phyloP scores from a whole-genome alignment of 2,797 vertebrate genomes.

The Catharus ustulatus region DNA sequence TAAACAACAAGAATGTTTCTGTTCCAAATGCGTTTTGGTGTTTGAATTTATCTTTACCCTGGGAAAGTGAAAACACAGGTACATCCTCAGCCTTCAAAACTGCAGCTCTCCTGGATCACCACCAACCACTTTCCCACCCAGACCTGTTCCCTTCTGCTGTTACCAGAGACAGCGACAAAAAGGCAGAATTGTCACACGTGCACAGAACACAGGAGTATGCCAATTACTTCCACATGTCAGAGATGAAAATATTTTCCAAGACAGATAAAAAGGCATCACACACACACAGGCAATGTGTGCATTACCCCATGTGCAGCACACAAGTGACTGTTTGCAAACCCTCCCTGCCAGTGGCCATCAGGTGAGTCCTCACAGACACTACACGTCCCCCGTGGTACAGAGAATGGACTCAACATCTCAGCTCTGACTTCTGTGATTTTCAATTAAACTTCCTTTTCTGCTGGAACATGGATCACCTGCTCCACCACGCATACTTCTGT shows the following conservation, averaged over 20 bases:
- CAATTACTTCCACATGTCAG: not conserved
- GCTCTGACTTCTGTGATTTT: not conserved
- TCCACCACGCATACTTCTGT: constrained; percentile 69
- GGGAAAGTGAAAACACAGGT: not conserved
- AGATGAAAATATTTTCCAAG: not conserved
- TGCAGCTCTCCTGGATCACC: not conserved
- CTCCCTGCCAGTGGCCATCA: not conserved
- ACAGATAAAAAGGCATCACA: not conserved
- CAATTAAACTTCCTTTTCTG: constrained; percentile 61
- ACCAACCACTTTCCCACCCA: rapidly evolving
- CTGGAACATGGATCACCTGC: constrained; percentile 75
- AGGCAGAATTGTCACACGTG: rapidly evolving
- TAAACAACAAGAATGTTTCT: rapidly evolving
- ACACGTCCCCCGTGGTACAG: rapidly evolving
- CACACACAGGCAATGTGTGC: not conserved
- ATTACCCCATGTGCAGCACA: not conserved
- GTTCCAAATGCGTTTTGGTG: not conserved
- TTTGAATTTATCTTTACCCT: not conserved
- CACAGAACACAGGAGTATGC: not conserved
- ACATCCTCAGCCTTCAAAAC: not conserved
- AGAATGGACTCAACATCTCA: not conserved
- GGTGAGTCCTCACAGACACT: not conserved
- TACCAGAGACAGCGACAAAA: rapidly evolving
- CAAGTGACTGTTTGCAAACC: not conserved
- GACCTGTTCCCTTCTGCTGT: not conserved